Evolutionary conservation across 2,797 vertebrate genomes (phyloP), one percentile per base, ranked within the genome.

Genomic region (Pipistrellus nathusii): DNA sequence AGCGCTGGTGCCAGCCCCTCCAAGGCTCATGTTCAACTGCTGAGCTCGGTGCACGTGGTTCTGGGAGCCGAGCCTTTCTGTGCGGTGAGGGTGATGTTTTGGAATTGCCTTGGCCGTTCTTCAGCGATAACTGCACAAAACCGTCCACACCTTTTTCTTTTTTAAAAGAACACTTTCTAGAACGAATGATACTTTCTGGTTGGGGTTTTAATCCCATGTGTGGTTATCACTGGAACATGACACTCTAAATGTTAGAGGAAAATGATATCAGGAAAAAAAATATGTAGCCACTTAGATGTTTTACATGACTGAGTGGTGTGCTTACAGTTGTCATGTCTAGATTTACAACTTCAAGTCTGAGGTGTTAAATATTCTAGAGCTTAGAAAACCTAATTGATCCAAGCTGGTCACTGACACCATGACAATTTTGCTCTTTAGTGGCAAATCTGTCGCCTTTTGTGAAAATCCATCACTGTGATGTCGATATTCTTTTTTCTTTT

Each of bases 311-410:
- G 71, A 46, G 46, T 41, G 30, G 11, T 51, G 13, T 73, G 68
- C 78, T 84, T 57, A n/a, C 12, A n/a, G 30, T 57, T 77, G 77
- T 78, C 15, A 4, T 48, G 51, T 86, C 57, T 59, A 55, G 62
- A 48, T 84, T 73, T 93, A 88, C 72, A 68, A 21, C 62, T 10
- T 41, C 85, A 91, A 89, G 90, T 88, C 64, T 96, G 62, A 69
- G 72, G 35, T 93, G 89, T 93, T 91, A 85, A 92, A 51, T 92
- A 88, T 96, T 91, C 41, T 72, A 81, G 77, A 92, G 64, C 35
- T 83, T 93, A 53, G 76, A 73, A 93, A 89, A 73, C 48, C 46
- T 71, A 51, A 81, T 21, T 77, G 93, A 41, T 94, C 51, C 11
- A 69, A n/a, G 44, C 53, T 27, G 71, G 77, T 87, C 59, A 44